phyloP scores from a whole-genome alignment of 2,797 vertebrate species.

The Kryptopterus vitreolus region DNA sequence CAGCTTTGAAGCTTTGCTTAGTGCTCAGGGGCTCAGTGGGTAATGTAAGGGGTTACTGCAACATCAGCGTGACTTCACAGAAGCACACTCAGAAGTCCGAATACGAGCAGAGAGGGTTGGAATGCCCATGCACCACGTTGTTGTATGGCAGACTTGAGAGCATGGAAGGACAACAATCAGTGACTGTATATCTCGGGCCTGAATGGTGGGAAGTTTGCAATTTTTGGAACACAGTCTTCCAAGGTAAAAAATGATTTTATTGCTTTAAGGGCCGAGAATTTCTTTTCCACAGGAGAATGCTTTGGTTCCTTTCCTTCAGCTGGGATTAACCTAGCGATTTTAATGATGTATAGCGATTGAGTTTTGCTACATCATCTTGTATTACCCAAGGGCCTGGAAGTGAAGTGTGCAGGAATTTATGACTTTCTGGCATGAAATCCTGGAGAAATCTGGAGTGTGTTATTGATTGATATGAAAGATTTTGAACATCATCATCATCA shows the following conservation, averaged over 20 bases:
- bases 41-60: not conserved
- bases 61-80: not conserved
- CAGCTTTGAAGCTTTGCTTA: not conserved
- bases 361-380: not conserved
- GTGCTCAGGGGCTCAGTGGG: not conserved
- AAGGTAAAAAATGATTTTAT: no score
- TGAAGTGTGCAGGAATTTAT: not conserved
- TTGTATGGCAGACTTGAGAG: no score
- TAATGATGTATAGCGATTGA: not conserved
- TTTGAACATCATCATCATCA: not conserved
- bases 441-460: not conserved
- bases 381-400: not conserved
- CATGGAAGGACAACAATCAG: no score
- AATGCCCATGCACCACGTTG: no score
- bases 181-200: no score
- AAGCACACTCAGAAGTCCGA: not conserved
- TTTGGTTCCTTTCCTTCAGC: no score
- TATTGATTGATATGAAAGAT: not conserved
- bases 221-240: no score
- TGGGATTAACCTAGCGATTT: no score
- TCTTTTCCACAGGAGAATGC: no score
- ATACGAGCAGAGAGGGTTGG: no score
- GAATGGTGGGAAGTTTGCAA: no score
- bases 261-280: no score
- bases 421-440: not conserved